These are phyloP conservation scores for Neoscelio sp. DNA, from an alignment of 2,888 invertebrate genomes.

Conservation along the genomic window DNA sequence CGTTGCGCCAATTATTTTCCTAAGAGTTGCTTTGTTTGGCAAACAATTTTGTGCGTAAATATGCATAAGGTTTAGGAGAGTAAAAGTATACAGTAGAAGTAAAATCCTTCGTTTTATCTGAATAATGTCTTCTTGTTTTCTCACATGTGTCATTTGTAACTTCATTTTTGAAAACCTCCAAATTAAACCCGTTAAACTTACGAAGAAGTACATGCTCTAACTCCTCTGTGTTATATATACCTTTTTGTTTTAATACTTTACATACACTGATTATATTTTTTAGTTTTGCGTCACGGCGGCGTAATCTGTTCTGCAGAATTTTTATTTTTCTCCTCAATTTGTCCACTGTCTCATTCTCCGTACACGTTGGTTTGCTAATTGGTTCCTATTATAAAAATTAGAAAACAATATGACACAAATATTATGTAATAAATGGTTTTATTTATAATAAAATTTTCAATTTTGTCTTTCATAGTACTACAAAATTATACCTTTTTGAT, in stretches of 20 bases:
- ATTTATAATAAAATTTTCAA: too few relatives aligned
- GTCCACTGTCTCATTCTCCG: too few relatives aligned
- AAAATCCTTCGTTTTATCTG: slow-evolving; percentile 2
- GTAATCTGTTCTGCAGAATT: neutral
- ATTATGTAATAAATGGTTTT: too few relatives aligned
- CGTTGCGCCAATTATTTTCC: slow-evolving; percentile 1
- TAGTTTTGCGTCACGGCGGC: neutral
- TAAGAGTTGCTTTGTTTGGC: slow-evolving; percentile 2
- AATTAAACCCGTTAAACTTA: neutral
- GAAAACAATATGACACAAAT: too few relatives aligned
- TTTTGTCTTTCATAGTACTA: too few relatives aligned
- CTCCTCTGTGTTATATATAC: neutral
- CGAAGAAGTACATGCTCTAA: neutral
- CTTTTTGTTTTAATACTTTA: neutral
- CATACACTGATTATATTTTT: neutral
- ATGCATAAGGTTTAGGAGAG: slow-evolving; percentile 5
- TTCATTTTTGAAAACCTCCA: neutral
- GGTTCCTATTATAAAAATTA: too few relatives aligned
- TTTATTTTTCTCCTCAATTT: neutral
- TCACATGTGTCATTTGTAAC: neutral
- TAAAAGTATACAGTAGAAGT: slow-evolving; percentile 7
- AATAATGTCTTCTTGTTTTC: neutral
- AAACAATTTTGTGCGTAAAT: slow-evolving; percentile 3
- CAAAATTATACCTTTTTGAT: too few relatives aligned
- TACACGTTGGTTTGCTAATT: too few relatives aligned